Conservation (phyloP, 2,797 vertebrate species). For the Poecile montanus region DNA sequence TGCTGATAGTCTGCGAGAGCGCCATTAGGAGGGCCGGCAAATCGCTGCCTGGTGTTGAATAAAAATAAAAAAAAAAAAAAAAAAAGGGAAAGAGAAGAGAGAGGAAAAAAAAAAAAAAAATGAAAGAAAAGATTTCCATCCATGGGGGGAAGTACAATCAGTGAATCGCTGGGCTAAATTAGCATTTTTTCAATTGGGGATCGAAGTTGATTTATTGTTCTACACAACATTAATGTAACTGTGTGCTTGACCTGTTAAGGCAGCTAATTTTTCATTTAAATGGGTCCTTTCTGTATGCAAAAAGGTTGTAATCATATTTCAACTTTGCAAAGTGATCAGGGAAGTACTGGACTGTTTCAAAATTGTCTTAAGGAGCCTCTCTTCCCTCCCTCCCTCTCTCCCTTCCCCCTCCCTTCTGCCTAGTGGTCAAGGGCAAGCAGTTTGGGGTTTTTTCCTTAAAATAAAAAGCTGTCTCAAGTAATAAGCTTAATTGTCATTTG, state of each 20-base stretch:
- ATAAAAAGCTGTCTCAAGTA: conserved; percentile 62
- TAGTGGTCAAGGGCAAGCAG: conserved; percentile 74
- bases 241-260: conserved; percentile 77
- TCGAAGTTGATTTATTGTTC: conserved; percentile 83
- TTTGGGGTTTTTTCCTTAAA: background rate
- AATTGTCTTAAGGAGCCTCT: conserved; percentile 65
- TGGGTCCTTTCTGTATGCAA: conserved; percentile 70
- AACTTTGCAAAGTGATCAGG: conserved; percentile 72
- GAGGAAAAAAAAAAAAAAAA: accelerated
- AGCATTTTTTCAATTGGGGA: conserved; percentile 84
- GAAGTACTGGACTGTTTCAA: conserved; percentile 74
- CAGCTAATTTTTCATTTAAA: conserved; percentile 81
- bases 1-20: conserved; percentile 79
- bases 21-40: conserved; percentile 77
- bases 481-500: conserved; percentile 65
- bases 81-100: no score
- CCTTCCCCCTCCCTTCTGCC: conserved; percentile 41
- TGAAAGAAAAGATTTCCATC: conserved; percentile 78
- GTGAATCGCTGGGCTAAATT: conserved; percentile 77
- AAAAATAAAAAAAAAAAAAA: background rate
- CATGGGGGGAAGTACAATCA: conserved; percentile 75
- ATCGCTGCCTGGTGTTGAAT: conserved; percentile 74
- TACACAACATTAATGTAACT: conserved; percentile 81
- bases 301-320: conserved; percentile 79
- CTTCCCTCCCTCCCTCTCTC: background rate